Evolutionary conservation across 2,113 vertebrate species (phyloP).

Genomic region (Callipepla californica): DNA sequence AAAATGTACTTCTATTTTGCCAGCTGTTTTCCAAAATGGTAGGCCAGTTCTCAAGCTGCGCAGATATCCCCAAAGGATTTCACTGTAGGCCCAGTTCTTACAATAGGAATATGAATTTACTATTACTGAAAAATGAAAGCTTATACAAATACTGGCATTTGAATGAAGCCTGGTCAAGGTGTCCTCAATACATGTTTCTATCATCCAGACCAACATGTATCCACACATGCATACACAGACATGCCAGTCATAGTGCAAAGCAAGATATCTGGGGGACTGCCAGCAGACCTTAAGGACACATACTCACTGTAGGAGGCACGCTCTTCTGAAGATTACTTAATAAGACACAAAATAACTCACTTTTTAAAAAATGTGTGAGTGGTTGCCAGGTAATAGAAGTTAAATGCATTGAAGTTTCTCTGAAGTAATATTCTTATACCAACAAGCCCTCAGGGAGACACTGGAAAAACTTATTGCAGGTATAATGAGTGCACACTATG

Average conservation of each 20-base stretch:
- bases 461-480: neutral
- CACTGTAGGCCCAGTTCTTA: neutral
- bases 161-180: conserved; percentile 27
- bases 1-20: neutral
- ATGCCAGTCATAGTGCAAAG: neutral
- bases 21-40: neutral
- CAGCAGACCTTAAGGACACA: conserved; percentile 7
- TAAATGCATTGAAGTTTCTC: neutral
- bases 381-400: neutral
- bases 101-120: neutral
- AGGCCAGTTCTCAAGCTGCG: neutral
- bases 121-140: neutral
- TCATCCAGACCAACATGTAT: neutral
- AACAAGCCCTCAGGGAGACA: neutral
- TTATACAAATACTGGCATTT: neutral
- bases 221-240: neutral
- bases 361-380: neutral
- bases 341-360: neutral
- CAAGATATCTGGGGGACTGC: neutral
- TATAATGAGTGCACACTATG: neutral
- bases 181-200: neutral
- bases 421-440: neutral
- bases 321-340: neutral
- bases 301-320: neutral
- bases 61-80: neutral